Base-by-base conservation (phyloP, 2,797 vertebrate genomes). In the Aeoliscus strigatus region DNA sequence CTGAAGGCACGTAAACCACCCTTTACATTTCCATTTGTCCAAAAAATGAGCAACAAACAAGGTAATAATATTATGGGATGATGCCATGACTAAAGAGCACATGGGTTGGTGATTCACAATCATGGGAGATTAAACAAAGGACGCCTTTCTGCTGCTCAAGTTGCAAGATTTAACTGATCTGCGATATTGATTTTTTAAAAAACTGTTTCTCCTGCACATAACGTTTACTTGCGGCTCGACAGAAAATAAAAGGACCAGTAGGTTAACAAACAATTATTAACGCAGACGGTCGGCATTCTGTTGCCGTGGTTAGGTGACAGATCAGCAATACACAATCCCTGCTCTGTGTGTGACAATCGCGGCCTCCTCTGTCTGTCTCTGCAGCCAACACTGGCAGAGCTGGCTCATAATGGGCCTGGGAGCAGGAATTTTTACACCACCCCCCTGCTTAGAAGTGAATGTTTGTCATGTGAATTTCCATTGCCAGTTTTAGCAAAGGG, bases 251-350 rank as follows among this genome's bases (percentile, higher is more conserved):
- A n/a, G n/a, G n/a, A n/a, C n/a, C n/a, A n/a, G n/a, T n/a, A n/a
- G 26, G 47, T 24, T 40, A 40, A 43, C 50, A 54, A 58, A 81
- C 79, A 81, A 77, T 79, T 63, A 77, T 78, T 68, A 45, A 25
- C 50, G 63, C 70, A 72, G 32, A 66, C 80, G 73, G 77, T 75
- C 75, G 59, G 75, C 81, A 80, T 80, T 74, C 70, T 80, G 63
- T 58, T 56, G 68, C 62, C 60, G 59, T 43, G 63, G 73, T 77
- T 67, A 78, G 63, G 75, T 83, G 82, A 82, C 76, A 82, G 75
- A 81, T 82, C 76, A 81, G 80, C 83, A 80, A 54, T 72, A 78
- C 70, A 80, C 83, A 85, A 83, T 85, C 79, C 81, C 80, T 52
- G 73, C 77, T 75, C 79, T 83, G 80, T 84, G 25, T 74, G 56